Evolutionary conservation across 2,888 invertebrate species (phyloP), one percentile per base, ranked within the genome.

Genomic region (Plusia festucae): DNA sequence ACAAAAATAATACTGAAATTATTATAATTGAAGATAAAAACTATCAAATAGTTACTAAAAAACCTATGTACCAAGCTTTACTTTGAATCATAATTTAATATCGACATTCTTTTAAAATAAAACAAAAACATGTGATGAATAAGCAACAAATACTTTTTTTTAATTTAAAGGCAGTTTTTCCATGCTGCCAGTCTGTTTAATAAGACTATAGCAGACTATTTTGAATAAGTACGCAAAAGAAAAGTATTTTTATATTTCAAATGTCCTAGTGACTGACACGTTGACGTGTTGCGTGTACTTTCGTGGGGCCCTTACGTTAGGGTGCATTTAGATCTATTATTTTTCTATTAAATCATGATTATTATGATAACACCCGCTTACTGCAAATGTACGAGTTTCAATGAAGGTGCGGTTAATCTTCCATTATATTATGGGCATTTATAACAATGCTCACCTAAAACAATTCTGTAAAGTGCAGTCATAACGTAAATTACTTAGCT

Each of bases 301-400:
- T 80, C 60, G 82, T 86, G 88, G 87, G 88, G 84, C 80, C 76
- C 67, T 60, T 65, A 67, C 63, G 53, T 65, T 63, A 81, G 86
- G 88, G 88, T 85, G 84, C 85, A 87, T 83, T 87, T 82, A 70
- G 83, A 78, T 76, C 85, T 83, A 90, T 88, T 91, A 90, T 90
- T 87, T 88, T 90, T 90, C 90, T 89, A 90, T 90, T 90, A 90
- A 72, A 69, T 40, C 67, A 73, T 81, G 72, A 86, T 87, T 89
- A 89, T 82, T 74, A 76, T 76, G 81, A 83, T 78, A 83, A 79
- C 79, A 76, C 74, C 63, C 59, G 60, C 63, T 64, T 61, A 74
- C 68, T 86, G 82, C 82, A 81, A 83, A n/a, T n/a, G 76, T 68
- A 82, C 84, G 76, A 82, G 83, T 85, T 59, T 78, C 66, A 64